These are phyloP conservation scores for Augochlora pura DNA, from an alignment of 1,140 invertebrate species.

Conservation along the genomic window DNA sequence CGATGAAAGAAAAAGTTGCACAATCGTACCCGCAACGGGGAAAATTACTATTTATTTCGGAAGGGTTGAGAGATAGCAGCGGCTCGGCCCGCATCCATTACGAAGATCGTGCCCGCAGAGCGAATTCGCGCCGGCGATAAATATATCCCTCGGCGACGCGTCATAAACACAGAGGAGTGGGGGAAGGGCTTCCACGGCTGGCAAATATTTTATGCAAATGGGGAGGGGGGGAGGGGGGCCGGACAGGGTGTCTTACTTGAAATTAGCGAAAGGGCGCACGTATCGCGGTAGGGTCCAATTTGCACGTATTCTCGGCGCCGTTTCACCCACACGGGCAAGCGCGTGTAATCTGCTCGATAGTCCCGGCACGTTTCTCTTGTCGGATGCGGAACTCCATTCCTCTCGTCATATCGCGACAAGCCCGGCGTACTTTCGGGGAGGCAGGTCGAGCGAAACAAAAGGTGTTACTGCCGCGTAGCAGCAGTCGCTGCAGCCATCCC, in stretches of 20 bases:
- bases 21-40: no score
- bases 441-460: conserved; percentile 57
- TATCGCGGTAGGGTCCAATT: conserved; percentile 48
- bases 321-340: conserved; percentile 26
- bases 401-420: not conserved
- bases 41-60: no score
- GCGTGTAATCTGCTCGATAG: conserved; percentile 56
- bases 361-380: conserved; percentile 37
- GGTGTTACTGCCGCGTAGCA: conserved; percentile 30
- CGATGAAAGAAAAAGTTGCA: no score
- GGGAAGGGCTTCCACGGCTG: not conserved
- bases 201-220: not conserved
- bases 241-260: not conserved
- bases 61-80: no score
- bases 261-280: conserved; percentile 26
- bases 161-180: no score
- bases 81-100: not conserved
- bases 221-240: not conserved
- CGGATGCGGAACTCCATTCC: conserved; percentile 39
- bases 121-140: no score
- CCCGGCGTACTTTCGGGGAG: not conserved
- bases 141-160: no score
- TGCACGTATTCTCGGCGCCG: conserved; percentile 53
- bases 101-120: not conserved
- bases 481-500: not conserved